These are phyloP conservation scores for Craniophora ligustri DNA, from an alignment of 2,888 invertebrate genomes.

Conservation along the genomic window DNA sequence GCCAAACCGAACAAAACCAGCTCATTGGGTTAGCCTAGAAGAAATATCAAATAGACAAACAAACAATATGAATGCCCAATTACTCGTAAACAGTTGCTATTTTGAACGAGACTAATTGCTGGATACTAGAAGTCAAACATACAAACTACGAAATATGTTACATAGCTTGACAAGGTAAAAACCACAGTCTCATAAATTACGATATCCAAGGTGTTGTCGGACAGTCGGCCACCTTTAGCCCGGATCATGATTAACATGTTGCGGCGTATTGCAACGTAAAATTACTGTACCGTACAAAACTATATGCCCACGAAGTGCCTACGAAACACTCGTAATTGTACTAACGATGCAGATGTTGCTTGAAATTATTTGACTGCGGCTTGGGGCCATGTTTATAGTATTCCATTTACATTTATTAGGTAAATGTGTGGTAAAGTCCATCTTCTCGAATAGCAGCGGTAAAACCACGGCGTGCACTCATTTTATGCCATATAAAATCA, in stretches of 20 bases:
- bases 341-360: slow-evolving; percentile 26
- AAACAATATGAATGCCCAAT: too few species aligned
- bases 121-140: too few species aligned
- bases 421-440: not conserved
- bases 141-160: slow-evolving; percentile 9
- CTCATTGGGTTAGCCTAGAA: too few species aligned
- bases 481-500: too few species aligned
- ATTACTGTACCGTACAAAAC: slow-evolving; percentile 42
- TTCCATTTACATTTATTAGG: not conserved
- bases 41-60: too few species aligned
- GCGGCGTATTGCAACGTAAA: slow-evolving; percentile 35
- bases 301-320: slow-evolving; percentile 31
- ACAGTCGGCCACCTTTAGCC: slow-evolving; percentile 61
- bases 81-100: too few species aligned
- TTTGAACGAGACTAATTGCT: too few species aligned
- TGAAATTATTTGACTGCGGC: slow-evolving; percentile 13
- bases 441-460: too few species aligned
- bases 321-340: slow-evolving; percentile 39
- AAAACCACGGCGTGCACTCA: too few species aligned
- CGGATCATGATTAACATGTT: slow-evolving; percentile 62
- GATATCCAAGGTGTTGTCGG: slow-evolving; percentile 43
- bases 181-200: slow-evolving; percentile 43
- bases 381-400: slow-evolving; percentile 15
- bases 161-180: not conserved
- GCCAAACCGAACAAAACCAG: too few species aligned